Evolutionary conservation across 2,797 vertebrate genomes (phyloP), one percentile per base, ranked within the genome.

Genomic region (Diglossa cyanea): DNA sequence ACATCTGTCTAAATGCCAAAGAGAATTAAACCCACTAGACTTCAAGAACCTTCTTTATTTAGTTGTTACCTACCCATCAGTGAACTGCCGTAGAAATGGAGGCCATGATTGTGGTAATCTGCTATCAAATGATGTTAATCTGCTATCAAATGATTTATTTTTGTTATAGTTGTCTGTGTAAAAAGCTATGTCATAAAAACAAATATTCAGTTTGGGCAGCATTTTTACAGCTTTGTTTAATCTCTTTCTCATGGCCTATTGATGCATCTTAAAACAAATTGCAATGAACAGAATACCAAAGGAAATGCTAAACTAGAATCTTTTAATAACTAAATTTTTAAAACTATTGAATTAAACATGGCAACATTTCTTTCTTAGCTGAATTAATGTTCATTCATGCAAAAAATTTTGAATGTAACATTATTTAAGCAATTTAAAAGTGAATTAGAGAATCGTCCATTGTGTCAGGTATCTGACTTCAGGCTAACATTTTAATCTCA

Each of bases 301-400:
- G 37, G 48, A 91, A 95, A 94, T 61, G 58, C 67, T 87, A 85
- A 95, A 95, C 85, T 72, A 76, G 42, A 88, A 73, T 90, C 3
- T 95, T 91, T 60, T 84, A 89, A 94, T 93, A 84, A 83, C 58
- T 88, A 81, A 88, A 93, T 71, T 92, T 95, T 97, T 68, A 15
- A 91, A 95, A 71, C 81, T 91, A 39, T 90, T 97, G 89, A 97
- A 96, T 98, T 96, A 95, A 98, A 95, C 96, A 95, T 95, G 54
- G 61, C 51, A 85, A 60, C 74, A 33, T 74, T 95, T 68, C 77
- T 95, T 96, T 95, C 61, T 65, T 68, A 76, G 50, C 74, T 86
- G 96, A 96, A 86, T 89, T 95, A 94, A 94, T 90, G 76, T 45
- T 95, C 93, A 93, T 60, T 94, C 47, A 25, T 51, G 92, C 79